phyloP scores from a whole-genome alignment of 1,140 invertebrate genomes.

The Rhyacophila brunnea region DNA sequence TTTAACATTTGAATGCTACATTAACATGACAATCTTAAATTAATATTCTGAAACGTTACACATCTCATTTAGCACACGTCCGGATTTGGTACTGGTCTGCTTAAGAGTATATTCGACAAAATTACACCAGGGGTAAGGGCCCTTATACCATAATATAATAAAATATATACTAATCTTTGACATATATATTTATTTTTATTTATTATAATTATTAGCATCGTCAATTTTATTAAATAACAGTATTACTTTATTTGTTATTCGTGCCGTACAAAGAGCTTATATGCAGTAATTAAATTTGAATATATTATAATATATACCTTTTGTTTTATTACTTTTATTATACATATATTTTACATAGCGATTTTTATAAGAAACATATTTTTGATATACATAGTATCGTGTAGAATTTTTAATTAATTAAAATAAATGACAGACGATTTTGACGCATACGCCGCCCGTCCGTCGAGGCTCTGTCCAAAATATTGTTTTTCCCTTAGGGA shows the following conservation, averaged over 20 bases:
- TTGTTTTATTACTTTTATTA: conserved; percentile 1
- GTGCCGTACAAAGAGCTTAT: conserved; percentile 41
- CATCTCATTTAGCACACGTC: conserved; percentile 49
- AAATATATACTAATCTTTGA: too few relatives aligned
- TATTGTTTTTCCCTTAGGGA: too few relatives aligned
- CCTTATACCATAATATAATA: not conserved
- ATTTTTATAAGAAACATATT: too few relatives aligned
- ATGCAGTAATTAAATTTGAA: conserved; percentile 4
- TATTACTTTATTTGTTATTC: conserved; percentile 41
- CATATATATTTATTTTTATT: conserved; percentile 39
- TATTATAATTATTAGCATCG: conserved; percentile 39
- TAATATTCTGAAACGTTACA: conserved; percentile 26
- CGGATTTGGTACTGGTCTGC: conserved; percentile 57
- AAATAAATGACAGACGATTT: too few relatives aligned
- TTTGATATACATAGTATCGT: conserved; percentile 35
- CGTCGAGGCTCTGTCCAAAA: too few relatives aligned
- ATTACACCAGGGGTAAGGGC: conserved; percentile 58
- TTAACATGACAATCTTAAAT: conserved; percentile 19
- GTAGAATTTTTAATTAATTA: too few relatives aligned
- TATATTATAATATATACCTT: conserved; percentile 22
- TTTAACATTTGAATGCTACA: not conserved
- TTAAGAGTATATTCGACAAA: conserved; percentile 61
- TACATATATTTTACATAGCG: conserved; percentile 15
- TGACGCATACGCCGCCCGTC: too few relatives aligned
- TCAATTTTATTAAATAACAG: conserved; percentile 42